Conservation (phyloP, 2,113 vertebrate species). For the Cricetomys ansorgei region DNA sequence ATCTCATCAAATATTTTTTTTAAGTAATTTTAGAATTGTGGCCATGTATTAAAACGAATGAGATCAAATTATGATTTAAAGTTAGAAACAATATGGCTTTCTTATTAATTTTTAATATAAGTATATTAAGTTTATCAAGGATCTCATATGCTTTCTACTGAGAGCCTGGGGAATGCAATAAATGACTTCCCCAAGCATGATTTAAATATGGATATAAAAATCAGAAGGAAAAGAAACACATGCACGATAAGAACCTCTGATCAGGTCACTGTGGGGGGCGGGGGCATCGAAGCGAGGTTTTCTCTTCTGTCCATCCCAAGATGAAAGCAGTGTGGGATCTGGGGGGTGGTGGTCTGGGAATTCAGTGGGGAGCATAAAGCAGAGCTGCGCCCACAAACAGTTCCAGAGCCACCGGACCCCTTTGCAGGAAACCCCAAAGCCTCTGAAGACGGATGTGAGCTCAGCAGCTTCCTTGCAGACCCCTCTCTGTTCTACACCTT, state of each 20-base stretch:
- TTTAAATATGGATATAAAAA: constrained; percentile 65
- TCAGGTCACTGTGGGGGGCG: background rate
- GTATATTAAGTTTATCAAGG: constrained; percentile 73
- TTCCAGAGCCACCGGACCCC: background rate
- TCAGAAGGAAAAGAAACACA: constrained; percentile 19
- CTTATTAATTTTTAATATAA: constrained; percentile 81
- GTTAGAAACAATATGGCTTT: constrained; percentile 60
- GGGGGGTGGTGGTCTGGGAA: accelerated
- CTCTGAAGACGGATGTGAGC: background rate
- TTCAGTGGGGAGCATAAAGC: background rate
- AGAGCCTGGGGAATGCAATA: constrained; percentile 64
- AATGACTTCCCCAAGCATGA: constrained; percentile 60
- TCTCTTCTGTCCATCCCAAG: background rate
- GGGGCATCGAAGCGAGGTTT: background rate
- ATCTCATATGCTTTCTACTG: constrained; percentile 52
- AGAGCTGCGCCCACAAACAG: background rate
- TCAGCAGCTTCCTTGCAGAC: background rate
- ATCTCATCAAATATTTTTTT: constrained; percentile 57
- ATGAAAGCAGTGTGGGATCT: background rate
- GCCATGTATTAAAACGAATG: constrained; percentile 73
- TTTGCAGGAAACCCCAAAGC: background rate
- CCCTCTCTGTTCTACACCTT: too few relatives aligned
- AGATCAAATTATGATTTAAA: constrained; percentile 64
- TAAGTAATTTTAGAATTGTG: constrained; percentile 74
- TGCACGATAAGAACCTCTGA: background rate